Conservation (phyloP, 30 jellyfish, hydroid and myxozoan genomes). For the Chironex yamaguchii region DNA sequence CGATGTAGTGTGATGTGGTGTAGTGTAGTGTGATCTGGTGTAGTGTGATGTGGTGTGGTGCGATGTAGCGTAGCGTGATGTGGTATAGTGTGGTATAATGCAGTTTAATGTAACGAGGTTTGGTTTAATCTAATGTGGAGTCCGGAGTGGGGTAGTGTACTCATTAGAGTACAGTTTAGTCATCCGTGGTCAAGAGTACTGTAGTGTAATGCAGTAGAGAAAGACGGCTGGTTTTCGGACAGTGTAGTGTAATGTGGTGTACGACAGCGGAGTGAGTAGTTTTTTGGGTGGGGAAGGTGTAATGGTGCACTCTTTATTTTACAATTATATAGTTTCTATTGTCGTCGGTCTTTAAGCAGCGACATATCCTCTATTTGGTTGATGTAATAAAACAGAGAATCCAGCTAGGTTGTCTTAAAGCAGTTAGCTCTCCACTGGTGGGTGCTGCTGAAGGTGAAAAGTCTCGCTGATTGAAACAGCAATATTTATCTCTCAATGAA, state of each 20-base stretch:
- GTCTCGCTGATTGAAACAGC: too few species aligned
- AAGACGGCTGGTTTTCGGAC: neutral
- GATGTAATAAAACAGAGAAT: too few species aligned
- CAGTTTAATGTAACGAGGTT: neutral
- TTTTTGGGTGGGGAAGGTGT: too few species aligned
- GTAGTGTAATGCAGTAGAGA: neutral
- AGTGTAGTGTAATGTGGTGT: neutral
- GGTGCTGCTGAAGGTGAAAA: too few species aligned
- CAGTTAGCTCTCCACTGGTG: too few species aligned
- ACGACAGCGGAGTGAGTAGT: neutral
- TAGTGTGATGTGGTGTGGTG: neutral
- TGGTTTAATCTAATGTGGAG: neutral
- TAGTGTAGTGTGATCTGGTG: neutral
- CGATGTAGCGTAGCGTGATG: neutral
- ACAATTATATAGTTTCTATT: too few species aligned
- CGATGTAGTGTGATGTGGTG: neutral
- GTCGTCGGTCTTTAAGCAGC: too few species aligned
- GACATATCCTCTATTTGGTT: too few species aligned
- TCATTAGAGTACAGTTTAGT: too few species aligned
- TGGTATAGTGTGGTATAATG: neutral
- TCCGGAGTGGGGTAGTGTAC: neutral
- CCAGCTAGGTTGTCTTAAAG: too few species aligned
- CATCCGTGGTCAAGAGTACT: neutral
- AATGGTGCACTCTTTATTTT: too few species aligned
- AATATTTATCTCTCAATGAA: too few species aligned